A percentile compares a stretch with the other conserved stretches of the same genome.
Conservation (phyloP, 2,113 vertebrate species). For the Syrrhaptes paradoxus region DNA sequence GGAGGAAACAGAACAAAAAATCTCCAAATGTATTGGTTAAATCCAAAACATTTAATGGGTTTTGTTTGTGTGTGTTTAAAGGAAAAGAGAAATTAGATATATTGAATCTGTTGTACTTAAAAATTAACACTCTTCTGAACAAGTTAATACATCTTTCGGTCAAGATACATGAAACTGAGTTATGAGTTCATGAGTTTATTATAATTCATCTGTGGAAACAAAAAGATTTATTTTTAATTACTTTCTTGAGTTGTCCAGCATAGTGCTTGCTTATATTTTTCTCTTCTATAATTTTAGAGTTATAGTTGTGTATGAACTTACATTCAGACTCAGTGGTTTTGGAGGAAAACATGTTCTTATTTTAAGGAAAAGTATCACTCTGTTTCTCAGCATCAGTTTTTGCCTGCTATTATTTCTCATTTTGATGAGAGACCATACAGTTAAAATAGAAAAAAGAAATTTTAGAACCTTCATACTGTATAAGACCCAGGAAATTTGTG, state of each 20-base stretch:
- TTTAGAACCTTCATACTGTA: not conserved
- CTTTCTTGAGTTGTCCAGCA: not conserved
- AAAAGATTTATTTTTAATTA: slow-evolving; percentile 14
- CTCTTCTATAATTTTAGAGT: not conserved
- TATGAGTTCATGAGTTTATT: not conserved
- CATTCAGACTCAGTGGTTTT: not conserved
- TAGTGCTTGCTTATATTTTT: not conserved
- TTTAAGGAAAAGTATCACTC: slow-evolving; percentile 2
- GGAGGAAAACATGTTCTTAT: not conserved
- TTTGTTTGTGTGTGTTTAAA: not conserved
- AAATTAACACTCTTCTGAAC: not conserved
- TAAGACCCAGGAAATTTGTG: not conserved
- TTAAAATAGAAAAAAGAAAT: not conserved
- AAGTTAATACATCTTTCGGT: not conserved
- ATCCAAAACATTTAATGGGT: not conserved
- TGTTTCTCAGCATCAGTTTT: not conserved
- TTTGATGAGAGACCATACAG: not conserved
- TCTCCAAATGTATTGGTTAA: slow-evolving; percentile 12
- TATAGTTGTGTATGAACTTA: not conserved
- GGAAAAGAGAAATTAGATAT: not conserved
- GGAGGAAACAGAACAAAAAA: not conserved
- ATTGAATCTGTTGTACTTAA: not conserved
- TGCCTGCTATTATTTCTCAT: not conserved
- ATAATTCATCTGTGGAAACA: not conserved
- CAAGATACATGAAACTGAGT: not conserved